Conservation (phyloP, 2,888 invertebrate genomes). For the Himalopsyche tibetana region DNA sequence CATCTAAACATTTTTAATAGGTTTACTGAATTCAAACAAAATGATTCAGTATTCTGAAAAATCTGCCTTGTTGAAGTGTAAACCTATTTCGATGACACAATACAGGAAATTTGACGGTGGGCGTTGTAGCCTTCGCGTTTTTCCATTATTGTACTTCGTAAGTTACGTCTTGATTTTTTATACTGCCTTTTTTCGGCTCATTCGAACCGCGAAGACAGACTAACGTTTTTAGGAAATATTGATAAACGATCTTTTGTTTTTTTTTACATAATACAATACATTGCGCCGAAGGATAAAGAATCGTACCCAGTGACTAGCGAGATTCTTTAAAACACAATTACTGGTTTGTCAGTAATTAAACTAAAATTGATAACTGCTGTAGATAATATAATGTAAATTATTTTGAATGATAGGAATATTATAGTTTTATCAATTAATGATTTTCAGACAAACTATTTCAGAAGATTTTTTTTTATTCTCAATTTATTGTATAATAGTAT, state of each 20-base stretch:
- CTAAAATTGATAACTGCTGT: too few relatives aligned
- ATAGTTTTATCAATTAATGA: too few relatives aligned
- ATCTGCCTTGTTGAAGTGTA: neutral
- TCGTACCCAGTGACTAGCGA: too few relatives aligned
- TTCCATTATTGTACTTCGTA: neutral
- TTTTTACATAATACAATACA: neutral
- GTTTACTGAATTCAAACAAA: too few relatives aligned
- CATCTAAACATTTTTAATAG: too few relatives aligned
- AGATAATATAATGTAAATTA: too few relatives aligned
- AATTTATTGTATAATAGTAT: too few relatives aligned
- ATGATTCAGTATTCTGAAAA: neutral
- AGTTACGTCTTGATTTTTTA: conserved; percentile 20
- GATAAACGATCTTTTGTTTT: neutral
- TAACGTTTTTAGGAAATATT: conserved; percentile 1
- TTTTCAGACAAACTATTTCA: too few relatives aligned
- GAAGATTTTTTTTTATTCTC: too few relatives aligned
- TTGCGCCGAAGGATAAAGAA: neutral
- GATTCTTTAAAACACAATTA: too few relatives aligned
- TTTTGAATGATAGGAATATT: too few relatives aligned
- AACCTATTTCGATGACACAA: neutral
- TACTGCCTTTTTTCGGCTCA: neutral
- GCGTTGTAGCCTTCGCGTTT: neutral
- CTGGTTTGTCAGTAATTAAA: too few relatives aligned
- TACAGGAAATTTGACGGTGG: conserved; percentile 7
- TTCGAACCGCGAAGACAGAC: conserved; percentile 19